These are phyloP conservation scores for Drosophila malerkotliana DNA, from an alignment of 1,140 invertebrate genomes.

Conservation along the genomic window DNA sequence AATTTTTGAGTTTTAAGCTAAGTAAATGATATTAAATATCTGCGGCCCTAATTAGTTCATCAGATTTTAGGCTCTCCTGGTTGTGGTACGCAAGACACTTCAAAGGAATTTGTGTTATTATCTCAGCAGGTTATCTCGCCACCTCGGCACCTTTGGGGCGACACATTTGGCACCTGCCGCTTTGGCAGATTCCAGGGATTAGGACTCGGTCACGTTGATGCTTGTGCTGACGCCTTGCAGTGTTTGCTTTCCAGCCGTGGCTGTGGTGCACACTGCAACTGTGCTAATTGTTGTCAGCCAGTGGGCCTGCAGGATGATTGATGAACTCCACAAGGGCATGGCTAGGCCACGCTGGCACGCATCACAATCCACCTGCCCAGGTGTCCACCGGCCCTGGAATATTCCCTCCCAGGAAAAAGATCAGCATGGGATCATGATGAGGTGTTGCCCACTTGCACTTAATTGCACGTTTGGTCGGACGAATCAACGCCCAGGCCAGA, in stretches of 20 bases:
- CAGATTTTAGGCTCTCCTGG: background rate
- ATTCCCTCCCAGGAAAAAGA: constrained; percentile 17
- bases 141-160: constrained; percentile 16
- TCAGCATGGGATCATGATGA: constrained; percentile 33
- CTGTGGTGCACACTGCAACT: constrained; percentile 14
- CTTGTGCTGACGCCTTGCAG: constrained; percentile 3
- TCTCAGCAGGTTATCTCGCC: background rate
- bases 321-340: constrained; percentile 36
- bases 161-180: constrained; percentile 44
- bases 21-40: too few species aligned
- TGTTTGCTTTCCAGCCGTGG: constrained; percentile 9
- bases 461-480: constrained; percentile 72
- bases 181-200: constrained; percentile 48
- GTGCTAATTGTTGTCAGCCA: constrained; percentile 36
- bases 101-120: constrained; percentile 23
- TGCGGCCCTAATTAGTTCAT: background rate
- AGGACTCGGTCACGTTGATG: constrained; percentile 53
- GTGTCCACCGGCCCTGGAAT: constrained; percentile 24
- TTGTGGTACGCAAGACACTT: constrained; percentile 7
- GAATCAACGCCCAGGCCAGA: constrained; percentile 65
- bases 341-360: constrained; percentile 24
- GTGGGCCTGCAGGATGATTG: constrained; percentile 46
- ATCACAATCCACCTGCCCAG: constrained; percentile 43
- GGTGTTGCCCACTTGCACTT: constrained; percentile 75
- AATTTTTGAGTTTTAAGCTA: background rate